Evolutionary conservation across 2,113 vertebrate genomes (phyloP).

Genomic region (Tapirus terrestris): DNA sequence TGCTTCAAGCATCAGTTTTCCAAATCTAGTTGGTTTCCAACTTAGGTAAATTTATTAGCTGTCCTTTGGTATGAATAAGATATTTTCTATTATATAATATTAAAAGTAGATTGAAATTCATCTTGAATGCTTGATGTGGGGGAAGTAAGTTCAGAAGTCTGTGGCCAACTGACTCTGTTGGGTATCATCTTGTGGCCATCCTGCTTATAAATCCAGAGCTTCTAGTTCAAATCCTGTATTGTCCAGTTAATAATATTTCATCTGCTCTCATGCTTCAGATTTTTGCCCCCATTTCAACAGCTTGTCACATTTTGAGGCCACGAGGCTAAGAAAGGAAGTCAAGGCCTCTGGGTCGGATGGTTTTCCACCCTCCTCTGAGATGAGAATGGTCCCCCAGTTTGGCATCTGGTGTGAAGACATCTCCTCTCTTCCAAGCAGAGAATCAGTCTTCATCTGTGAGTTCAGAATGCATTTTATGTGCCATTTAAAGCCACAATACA

Average conservation of each 20-base stretch:
- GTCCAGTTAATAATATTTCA: background rate
- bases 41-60: background rate
- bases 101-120: background rate
- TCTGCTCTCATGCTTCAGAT: background rate
- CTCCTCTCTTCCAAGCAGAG: background rate
- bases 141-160: background rate
- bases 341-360: background rate
- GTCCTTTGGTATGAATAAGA: background rate
- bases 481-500: background rate
- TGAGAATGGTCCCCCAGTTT: background rate
- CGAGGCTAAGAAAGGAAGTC: background rate
- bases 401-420: background rate
- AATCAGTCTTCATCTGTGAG: background rate
- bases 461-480: background rate
- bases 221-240: background rate
- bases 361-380: background rate
- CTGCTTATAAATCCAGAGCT: background rate
- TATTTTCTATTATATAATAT: background rate
- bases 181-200: background rate
- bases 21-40: background rate
- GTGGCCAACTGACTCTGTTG: background rate
- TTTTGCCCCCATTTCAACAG: background rate
- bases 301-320: background rate
- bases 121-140: background rate
- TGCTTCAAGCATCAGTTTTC: background rate